Base-by-base conservation (phyloP, 2,797 vertebrate genomes). In the Alauda arvensis region DNA sequence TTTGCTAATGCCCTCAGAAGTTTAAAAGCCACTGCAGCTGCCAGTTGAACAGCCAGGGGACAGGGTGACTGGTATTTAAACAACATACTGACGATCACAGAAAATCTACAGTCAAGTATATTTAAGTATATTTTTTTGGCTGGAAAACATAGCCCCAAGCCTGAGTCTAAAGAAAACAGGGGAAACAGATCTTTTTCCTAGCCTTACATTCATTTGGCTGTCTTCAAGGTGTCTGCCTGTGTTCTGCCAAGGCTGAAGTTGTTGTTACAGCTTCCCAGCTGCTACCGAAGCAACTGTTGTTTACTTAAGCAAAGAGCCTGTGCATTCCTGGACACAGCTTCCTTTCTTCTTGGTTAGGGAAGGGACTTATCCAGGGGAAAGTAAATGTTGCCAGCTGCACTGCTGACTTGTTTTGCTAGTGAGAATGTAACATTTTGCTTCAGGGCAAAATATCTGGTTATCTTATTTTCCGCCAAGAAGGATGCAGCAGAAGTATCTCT, bases 171-270 rank as follows among this genome's bases (percentile, higher is more conserved):
- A 77, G 78, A 61, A 78, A 87, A 66, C 6, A 82, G 45, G 65
- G 65, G 61, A 82, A 82, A 80, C 33, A 70, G 53, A 77, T 63
- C 53, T 88, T 75, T 80, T 63, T 65, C 63, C 53, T 83, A 57
- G 78, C 62, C 56, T 85, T 87, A 69, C 68, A 59, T 91, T 91
- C 87, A 65, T 62, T 56, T 85, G 90, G 65, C 90, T 79, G 77
- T 85, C 87, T 87, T 90, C 66, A 79, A 83, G 68, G 69, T 87
- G 87, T 79, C 90, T 0, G 11, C 33, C 80, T 40, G 85, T 45
- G 24, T 66, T 77, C 83, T 91, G 86, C 87, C 88, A 90, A 94
- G 75, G 91, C 69, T 69, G 67, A 93, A 85, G 78, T 42, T 90
- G 74, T 75, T 76, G 66, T 84, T 88, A 63, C 80, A 77, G 68